phyloP scores from a whole-genome alignment of 2,888 invertebrate genomes.

The Microchrysa polita region DNA sequence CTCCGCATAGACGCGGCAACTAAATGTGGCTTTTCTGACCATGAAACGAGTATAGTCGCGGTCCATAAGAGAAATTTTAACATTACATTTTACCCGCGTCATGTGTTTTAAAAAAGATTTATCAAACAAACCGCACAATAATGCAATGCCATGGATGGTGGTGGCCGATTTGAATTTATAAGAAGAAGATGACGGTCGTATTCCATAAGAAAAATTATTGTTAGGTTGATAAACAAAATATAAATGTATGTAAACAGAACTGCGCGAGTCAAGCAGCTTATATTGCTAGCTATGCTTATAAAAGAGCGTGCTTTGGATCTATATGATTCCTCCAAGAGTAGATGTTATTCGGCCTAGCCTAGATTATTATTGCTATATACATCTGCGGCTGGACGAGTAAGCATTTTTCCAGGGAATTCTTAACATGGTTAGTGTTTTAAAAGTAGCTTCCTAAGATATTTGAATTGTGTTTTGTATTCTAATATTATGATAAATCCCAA shows the following conservation, averaged over 20 bases:
- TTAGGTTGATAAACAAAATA: slow-evolving; percentile 1
- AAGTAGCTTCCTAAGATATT: too few species aligned
- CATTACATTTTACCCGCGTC: slow-evolving; percentile 4
- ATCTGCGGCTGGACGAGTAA: too few species aligned
- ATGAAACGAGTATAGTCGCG: background rate
- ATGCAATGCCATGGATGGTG: slow-evolving; percentile 28
- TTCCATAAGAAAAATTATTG: slow-evolving; percentile 16
- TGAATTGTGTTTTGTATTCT: too few species aligned
- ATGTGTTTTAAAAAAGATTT: slow-evolving; percentile 33
- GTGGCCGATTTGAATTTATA: slow-evolving; percentile 28
- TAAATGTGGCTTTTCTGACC: background rate
- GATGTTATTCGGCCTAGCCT: too few species aligned
- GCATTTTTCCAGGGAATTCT: too few species aligned
- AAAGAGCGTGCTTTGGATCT: too few species aligned
- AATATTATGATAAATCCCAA: too few species aligned
- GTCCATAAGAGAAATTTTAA: background rate
- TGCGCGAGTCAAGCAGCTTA: slow-evolving; percentile 2
- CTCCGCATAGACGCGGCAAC: background rate
- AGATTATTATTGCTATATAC: too few species aligned
- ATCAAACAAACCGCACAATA: slow-evolving; percentile 37
- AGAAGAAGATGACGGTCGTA: slow-evolving; percentile 3
- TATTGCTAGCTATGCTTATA: background rate
- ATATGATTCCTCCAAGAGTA: too few species aligned
- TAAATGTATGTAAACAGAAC: background rate
- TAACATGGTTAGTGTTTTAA: too few species aligned